A percentile compares a stretch with the other conserved stretches of the same genome.
Evolutionary conservation across 2,888 invertebrate genomes (phyloP).

Genomic region (Dynastes maya): DNA sequence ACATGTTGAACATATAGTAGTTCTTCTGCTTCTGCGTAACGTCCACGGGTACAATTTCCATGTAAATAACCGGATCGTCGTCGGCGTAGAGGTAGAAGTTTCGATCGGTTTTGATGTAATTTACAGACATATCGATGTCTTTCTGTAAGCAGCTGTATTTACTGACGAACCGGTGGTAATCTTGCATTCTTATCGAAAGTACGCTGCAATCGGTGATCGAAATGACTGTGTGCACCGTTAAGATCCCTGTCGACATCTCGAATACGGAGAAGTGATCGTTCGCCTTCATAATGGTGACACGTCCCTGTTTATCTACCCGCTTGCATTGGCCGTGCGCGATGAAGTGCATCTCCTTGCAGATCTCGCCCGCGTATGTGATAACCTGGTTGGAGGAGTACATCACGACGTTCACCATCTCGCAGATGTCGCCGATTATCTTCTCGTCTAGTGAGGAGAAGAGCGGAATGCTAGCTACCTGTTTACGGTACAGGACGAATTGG

Average conservation of each 20-base stretch:
- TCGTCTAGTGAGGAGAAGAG: conserved; percentile 31
- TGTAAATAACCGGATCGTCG: neutral
- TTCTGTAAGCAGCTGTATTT: neutral
- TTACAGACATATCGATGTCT: conserved; percentile 1
- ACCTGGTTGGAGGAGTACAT: conserved; percentile 56
- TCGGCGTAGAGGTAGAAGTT: neutral
- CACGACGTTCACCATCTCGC: conserved; percentile 44
- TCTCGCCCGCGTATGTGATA: conserved; percentile 57
- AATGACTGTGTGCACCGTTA: conserved; percentile 55
- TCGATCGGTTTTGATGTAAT: neutral
- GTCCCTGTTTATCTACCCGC: conserved; percentile 44
- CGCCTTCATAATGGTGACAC: conserved; percentile 45
- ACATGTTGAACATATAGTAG: conserved; percentile 21
- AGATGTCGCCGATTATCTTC: conserved; percentile 53
- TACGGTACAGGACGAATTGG: conserved; percentile 42
- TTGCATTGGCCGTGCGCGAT: conserved; percentile 58
- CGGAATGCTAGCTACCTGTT: conserved; percentile 8
- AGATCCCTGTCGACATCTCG: conserved; percentile 55
- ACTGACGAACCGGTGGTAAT: neutral
- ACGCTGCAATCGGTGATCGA: conserved; percentile 57
- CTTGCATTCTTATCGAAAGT: conserved; percentile 41
- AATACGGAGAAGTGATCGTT: conserved; percentile 55
- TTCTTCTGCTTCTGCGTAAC: neutral
- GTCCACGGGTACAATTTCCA: neutral
- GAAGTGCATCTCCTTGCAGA: conserved; percentile 57